Evolutionary conservation across 2,797 vertebrate species (phyloP).

Genomic region (Cuniculus paca): DNA sequence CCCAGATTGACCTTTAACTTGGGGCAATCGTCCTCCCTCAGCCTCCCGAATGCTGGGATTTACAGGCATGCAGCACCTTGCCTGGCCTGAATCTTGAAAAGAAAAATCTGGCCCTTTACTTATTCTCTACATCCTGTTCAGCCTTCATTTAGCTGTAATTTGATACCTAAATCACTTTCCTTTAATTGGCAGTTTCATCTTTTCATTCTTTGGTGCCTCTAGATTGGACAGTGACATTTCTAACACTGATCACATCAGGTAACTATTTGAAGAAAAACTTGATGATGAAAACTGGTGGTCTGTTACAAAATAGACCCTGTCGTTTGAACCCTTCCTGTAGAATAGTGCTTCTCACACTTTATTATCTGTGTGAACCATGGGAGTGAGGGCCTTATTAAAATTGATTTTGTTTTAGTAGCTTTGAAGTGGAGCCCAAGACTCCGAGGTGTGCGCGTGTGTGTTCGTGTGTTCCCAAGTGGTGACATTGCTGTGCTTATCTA

Average conservation of each 20-base stretch:
- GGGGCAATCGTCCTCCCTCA: not conserved
- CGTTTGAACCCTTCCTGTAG: not conserved
- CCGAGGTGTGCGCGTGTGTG: not conserved
- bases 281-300: constrained; percentile 17
- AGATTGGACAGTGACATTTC: constrained; percentile 70
- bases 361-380: not conserved
- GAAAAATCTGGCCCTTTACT: constrained; percentile 26
- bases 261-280: constrained; percentile 67
- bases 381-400: constrained; percentile 20
- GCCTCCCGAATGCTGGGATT: not conserved
- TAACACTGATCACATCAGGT: not conserved
- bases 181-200: constrained; percentile 59
- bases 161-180: constrained; percentile 55
- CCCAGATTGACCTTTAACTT: not conserved
- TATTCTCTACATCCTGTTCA: constrained; percentile 1
- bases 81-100: constrained; percentile 11
- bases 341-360: not conserved
- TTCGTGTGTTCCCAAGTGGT: constrained; percentile 4
- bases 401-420: not conserved
- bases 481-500: not conserved
- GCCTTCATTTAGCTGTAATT: constrained; percentile 45
- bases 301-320: not conserved
- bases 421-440: not conserved
- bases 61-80: not conserved
- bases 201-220: constrained; percentile 72